phyloP scores from a whole-genome alignment of 2,113 vertebrate genomes.

The rat (Rattus norvegicus) region DNA sequence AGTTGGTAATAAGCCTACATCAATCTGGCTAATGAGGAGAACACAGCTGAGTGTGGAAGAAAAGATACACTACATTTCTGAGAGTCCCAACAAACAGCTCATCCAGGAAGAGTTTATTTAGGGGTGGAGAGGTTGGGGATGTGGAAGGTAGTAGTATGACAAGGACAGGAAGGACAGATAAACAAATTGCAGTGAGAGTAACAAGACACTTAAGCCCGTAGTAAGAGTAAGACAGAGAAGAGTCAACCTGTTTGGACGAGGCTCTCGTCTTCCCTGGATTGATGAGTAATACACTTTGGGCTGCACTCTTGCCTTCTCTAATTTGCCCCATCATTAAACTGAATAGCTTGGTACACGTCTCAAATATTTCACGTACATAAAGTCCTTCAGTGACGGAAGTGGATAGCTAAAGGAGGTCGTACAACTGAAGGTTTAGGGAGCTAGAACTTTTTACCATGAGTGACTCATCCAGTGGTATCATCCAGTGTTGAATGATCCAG shows the following conservation, averaged over 20 bases:
- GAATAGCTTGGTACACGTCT: background rate
- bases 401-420: background rate
- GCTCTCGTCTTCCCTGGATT: background rate
- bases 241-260: background rate
- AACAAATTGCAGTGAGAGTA: background rate
- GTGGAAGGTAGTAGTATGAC: background rate
- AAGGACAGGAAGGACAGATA: background rate
- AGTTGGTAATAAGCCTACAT: background rate
- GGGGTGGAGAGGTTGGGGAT: background rate
- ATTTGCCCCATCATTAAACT: background rate
- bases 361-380: background rate
- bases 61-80: background rate
- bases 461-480: background rate
- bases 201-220: background rate
- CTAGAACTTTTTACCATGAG: background rate
- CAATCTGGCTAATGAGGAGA: background rate
- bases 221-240: background rate
- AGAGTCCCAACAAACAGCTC: background rate
- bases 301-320: background rate
- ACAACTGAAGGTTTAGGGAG: background rate
- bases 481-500: background rate
- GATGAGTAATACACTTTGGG: background rate
- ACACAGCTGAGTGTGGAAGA: background rate
- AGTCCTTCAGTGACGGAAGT: background rate
- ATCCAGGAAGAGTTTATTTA: background rate